Evolutionary conservation across 2,113 vertebrate genomes (phyloP).

Genomic region (Orcinus orca): DNA sequence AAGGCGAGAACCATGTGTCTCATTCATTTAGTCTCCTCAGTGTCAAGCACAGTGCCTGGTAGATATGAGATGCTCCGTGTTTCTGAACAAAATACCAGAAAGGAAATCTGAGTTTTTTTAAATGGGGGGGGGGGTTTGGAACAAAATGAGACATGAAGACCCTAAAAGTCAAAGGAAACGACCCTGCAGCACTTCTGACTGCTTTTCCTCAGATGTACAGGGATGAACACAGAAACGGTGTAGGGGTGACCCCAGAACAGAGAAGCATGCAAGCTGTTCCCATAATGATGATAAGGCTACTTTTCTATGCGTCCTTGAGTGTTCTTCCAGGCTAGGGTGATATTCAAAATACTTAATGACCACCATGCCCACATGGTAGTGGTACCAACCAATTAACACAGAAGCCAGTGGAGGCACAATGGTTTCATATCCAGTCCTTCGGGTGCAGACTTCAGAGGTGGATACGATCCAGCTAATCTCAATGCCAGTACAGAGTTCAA

Average conservation of each 20-base stretch:
- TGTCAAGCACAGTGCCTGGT: too few relatives aligned
- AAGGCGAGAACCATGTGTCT: neutral
- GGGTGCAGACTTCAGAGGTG: neutral
- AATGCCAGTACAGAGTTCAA: neutral
- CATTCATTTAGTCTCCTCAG: neutral
- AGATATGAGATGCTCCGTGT: neutral
- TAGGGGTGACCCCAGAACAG: neutral
- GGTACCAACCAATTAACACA: neutral
- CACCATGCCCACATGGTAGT: neutral
- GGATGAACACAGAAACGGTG: accelerated
- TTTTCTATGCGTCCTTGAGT: neutral
- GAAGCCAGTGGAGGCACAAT: neutral
- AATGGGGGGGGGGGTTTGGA: neutral
- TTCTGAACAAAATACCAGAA: neutral
- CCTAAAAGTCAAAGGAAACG: neutral
- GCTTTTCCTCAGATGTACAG: accelerated
- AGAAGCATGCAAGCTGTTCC: too few relatives aligned
- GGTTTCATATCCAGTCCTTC: neutral
- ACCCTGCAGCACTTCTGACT: accelerated
- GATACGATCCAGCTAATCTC: neutral
- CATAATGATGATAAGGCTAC: accelerated
- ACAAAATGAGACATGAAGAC: neutral
- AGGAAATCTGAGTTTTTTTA: neutral
- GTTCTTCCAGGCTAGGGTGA: neutral
- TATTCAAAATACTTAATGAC: neutral